Conservation (phyloP, 2,113 vertebrate species). For the Pollimyrus isidori region DNA sequence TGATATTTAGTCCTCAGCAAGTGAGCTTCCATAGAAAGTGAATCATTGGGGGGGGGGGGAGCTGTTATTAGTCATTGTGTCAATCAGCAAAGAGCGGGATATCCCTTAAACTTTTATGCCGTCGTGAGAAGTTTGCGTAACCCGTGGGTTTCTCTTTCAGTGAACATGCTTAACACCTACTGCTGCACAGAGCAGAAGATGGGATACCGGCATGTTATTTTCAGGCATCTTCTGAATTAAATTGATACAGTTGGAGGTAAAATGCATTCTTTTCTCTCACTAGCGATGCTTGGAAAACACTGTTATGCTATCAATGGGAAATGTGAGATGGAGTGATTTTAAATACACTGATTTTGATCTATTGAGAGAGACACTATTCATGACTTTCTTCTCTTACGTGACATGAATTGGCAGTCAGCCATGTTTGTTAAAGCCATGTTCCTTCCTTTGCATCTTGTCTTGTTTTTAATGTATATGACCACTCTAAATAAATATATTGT, state of each 20-base stretch:
- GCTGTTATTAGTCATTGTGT: background rate
- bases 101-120: background rate
- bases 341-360: background rate
- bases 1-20: background rate
- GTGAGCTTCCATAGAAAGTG: background rate
- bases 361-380: background rate
- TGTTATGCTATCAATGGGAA: background rate
- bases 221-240: background rate
- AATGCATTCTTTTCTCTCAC: background rate
- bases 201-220: background rate
- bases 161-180: background rate
- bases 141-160: background rate
- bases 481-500: slow-evolving; percentile 4
- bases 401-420: background rate
- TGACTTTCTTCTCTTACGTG: background rate
- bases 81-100: background rate
- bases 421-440: slow-evolving; percentile 12
- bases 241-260: background rate
- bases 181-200: background rate
- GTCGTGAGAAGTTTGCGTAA: background rate
- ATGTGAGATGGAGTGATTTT: background rate
- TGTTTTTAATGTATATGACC: background rate
- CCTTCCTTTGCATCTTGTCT: slow-evolving; percentile 9
- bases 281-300: background rate
- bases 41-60: background rate